A percentile compares a stretch with the other conserved stretches of the same genome.
Evolutionary conservation across 2,797 vertebrate genomes (phyloP).

Genomic region (Phrynocephalus vlangalii): DNA sequence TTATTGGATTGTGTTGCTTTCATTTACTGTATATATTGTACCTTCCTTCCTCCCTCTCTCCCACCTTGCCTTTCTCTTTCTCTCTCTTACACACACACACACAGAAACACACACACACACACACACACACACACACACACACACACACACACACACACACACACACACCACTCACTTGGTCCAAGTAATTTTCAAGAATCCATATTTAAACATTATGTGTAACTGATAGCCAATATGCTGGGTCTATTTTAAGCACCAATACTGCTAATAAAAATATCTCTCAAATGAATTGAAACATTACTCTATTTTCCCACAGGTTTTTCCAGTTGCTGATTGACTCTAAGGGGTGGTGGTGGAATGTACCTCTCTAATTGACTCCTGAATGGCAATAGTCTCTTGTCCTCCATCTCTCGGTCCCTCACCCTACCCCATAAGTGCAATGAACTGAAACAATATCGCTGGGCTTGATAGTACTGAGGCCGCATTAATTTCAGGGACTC

Average conservation of each 20-base stretch:
- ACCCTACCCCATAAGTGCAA: constrained; percentile 49
- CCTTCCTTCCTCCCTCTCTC: neutral
- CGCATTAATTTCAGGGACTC: constrained; percentile 32
- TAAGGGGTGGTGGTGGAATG: constrained; percentile 60
- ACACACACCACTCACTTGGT: too few species aligned
- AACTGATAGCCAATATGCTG: constrained; percentile 12
- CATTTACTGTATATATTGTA: too few species aligned
- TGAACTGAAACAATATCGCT: constrained; percentile 55
- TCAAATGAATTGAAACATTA: constrained; percentile 33
- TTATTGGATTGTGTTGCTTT: too few species aligned
- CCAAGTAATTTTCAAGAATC: constrained; percentile 11
- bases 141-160: too few species aligned
- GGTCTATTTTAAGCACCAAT: constrained; percentile 31
- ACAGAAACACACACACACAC: too few species aligned
- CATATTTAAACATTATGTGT: constrained; percentile 17
- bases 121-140: too few species aligned
- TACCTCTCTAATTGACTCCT: constrained; percentile 71
- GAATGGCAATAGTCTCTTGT: constrained; percentile 67
- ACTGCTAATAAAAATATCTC: constrained; percentile 4
- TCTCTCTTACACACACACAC: too few species aligned
- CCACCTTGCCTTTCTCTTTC: too few species aligned
- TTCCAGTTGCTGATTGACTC: constrained; percentile 60
- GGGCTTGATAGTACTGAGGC: constrained; percentile 62
- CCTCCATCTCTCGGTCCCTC: constrained; percentile 40
- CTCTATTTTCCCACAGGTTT: constrained; percentile 67